Evolutionary conservation across 2,113 vertebrate species (phyloP).

Genomic region (Corythoichthys haematopterus): DNA sequence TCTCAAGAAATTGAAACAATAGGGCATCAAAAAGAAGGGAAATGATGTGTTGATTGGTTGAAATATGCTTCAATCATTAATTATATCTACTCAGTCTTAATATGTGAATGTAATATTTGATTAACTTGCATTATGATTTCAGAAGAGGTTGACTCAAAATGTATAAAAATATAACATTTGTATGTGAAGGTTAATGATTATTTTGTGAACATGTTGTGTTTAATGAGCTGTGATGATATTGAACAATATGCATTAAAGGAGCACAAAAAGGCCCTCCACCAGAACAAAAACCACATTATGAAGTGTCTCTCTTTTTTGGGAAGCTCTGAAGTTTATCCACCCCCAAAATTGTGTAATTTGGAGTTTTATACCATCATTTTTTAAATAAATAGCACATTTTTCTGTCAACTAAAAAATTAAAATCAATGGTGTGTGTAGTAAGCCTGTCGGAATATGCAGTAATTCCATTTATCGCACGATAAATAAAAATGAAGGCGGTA

Average conservation of each 20-base stretch:
- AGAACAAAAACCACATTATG: not conserved
- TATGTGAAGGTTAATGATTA: not conserved
- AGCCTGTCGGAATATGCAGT: too few relatives aligned
- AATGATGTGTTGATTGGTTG: not conserved
- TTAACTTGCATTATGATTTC: not conserved
- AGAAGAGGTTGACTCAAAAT: not conserved
- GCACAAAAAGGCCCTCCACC: not conserved
- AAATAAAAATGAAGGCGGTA: too few relatives aligned
- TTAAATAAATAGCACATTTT: too few relatives aligned
- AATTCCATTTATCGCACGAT: too few relatives aligned
- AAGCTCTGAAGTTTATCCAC: not conserved
- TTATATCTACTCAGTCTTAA: not conserved
- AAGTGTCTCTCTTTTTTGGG: not conserved
- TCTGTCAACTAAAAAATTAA: too few relatives aligned
- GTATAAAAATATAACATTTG: not conserved
- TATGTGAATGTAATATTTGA: not conserved
- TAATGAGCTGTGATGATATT: not conserved
- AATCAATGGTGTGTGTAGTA: too few relatives aligned
- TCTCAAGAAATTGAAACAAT: not conserved
- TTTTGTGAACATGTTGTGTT: not conserved
- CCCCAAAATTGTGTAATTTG: not conserved
- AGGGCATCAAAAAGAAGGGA: not conserved
- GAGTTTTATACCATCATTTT: not conserved
- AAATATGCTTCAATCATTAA: not conserved
- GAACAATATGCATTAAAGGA: constrained; percentile 2